These are phyloP conservation scores for Patella ulyssiponensis DNA, from an alignment of 2,888 invertebrate genomes.

Conservation along the genomic window DNA sequence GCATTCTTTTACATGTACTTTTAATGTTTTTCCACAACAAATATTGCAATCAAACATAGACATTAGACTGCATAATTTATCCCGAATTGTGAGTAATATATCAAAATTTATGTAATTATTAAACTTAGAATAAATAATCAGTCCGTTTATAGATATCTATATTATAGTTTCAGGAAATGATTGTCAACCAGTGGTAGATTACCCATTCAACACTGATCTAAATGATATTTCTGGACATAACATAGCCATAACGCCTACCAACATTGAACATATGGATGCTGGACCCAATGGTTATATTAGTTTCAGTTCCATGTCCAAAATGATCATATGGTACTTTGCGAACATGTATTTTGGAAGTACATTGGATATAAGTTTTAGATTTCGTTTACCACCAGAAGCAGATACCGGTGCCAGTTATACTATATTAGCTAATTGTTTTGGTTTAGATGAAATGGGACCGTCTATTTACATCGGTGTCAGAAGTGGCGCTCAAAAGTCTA, in stretches of 20 bases:
- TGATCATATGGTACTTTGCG: not conserved
- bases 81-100: no score
- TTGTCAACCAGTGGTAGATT: not conserved
- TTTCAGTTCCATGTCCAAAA: not conserved
- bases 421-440: slow-evolving; percentile 3
- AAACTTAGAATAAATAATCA: no score
- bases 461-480: not conserved
- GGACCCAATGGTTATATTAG: not conserved
- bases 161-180: no score
- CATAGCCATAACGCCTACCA: not conserved
- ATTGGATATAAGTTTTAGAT: not conserved
- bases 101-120: no score
- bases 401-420: not conserved
- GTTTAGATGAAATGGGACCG: not conserved
- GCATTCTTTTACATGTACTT: no score
- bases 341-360: not conserved
- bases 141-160: no score
- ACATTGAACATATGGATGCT: not conserved
- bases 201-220: not conserved
- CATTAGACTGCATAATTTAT: no score
- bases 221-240: no score
- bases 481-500: not conserved
- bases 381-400: not conserved
- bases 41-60: no score
- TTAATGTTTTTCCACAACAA: no score